Percentiles rank a stretch among this genome's conserved stretches.
These are phyloP conservation scores for Dascyllus trimaculatus DNA, from an alignment of 2,113 vertebrate species.

Conservation along the genomic window DNA sequence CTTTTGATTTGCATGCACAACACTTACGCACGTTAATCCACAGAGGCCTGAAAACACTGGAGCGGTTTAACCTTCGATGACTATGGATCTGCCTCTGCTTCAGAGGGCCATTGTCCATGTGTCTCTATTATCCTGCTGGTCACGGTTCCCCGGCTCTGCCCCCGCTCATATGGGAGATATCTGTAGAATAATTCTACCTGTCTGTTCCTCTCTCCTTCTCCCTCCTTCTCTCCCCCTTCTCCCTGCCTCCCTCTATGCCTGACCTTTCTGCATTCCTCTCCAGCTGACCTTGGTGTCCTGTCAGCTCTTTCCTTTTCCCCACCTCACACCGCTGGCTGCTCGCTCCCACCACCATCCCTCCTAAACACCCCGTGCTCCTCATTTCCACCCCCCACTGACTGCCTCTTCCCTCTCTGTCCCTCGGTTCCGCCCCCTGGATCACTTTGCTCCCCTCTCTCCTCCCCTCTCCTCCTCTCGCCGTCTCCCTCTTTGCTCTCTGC, in stretches of 20 bases:
- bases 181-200: conserved; percentile 77
- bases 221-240: conserved; percentile 28
- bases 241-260: conserved; percentile 27
- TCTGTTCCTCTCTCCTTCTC: conserved; percentile 70
- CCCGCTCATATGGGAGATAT: conserved; percentile 68
- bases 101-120: conserved; percentile 67
- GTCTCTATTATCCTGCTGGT: conserved; percentile 75
- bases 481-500: conserved; percentile 74
- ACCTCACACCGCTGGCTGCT: conserved; percentile 45
- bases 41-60: conserved; percentile 30
- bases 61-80: conserved; percentile 65
- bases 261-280: conserved; percentile 75
- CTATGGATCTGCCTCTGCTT: conserved; percentile 47
- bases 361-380: conserved; percentile 33
- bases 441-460: conserved; percentile 59
- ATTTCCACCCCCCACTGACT: conserved; percentile 57
- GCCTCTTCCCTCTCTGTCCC: conserved; percentile 47
- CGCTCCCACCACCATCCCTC: conserved; percentile 15
- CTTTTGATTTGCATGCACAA: conserved; percentile 48
- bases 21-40: conserved; percentile 45
- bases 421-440: conserved; percentile 66
- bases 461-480: conserved; percentile 53
- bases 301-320: conserved; percentile 49
- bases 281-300: conserved; percentile 79
- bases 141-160: conserved; percentile 60